phyloP scores from a whole-genome alignment of 2,888 invertebrate genomes.

The Leptinotarsa rubiginosa region DNA sequence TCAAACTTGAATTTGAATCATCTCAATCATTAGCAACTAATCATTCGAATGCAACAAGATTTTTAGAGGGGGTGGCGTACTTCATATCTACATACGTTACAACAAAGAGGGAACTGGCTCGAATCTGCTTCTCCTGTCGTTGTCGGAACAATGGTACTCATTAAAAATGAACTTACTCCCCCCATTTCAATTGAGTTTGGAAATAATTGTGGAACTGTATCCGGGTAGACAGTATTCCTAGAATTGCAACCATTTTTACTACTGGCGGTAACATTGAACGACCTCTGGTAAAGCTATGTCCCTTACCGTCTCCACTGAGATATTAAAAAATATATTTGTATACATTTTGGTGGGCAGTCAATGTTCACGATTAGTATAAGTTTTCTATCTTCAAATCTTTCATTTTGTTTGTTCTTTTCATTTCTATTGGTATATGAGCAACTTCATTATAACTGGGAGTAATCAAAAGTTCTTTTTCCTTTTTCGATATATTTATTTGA shows the following conservation, averaged over 20 bases:
- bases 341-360: conserved; percentile 5
- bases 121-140: not conserved
- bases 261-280: not conserved
- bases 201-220: not conserved
- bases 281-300: not conserved
- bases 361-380: too few species aligned
- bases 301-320: not conserved
- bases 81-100: not conserved
- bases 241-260: not conserved
- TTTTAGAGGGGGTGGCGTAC: not conserved
- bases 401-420: too few species aligned
- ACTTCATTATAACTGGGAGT: too few species aligned
- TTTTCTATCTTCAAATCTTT: too few species aligned
- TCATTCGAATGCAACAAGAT: not conserved
- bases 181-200: not conserved
- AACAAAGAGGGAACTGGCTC: not conserved
- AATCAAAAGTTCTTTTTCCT: too few species aligned
- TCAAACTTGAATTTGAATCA: not conserved
- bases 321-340: not conserved
- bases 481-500: too few species aligned
- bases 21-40: not conserved
- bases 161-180: not conserved
- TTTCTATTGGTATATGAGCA: too few species aligned
- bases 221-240: not conserved
- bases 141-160: not conserved